These are phyloP conservation scores for Toxotes lorentzi DNA, from an alignment of 2,797 vertebrate species.

Conservation along the genomic window DNA sequence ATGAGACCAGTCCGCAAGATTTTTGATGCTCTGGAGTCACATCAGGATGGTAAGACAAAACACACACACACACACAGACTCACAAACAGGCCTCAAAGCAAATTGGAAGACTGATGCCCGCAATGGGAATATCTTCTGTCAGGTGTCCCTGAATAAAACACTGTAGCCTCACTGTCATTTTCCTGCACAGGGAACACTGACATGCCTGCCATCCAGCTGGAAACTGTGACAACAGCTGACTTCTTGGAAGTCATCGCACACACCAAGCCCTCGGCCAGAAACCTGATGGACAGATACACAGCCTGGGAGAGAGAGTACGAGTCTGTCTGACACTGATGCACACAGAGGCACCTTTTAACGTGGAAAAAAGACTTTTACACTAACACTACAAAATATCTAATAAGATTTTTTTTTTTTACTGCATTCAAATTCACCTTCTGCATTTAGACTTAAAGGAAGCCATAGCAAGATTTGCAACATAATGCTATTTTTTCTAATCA, in stretches of 20 bases:
- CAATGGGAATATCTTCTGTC: background rate
- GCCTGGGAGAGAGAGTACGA: slow-evolving; percentile 90
- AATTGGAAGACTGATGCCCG: fast-evolving
- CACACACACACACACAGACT: background rate
- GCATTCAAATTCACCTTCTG: background rate
- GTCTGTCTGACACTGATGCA: slow-evolving; percentile 66
- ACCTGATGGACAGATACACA: slow-evolving; percentile 87
- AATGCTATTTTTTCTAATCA: background rate
- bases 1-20: slow-evolving; percentile 97
- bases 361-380: background rate
- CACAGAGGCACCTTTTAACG: background rate
- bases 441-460: background rate
- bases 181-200: slow-evolving; percentile 77
- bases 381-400: background rate
- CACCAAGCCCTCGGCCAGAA: slow-evolving; percentile 93
- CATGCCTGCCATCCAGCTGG: slow-evolving; percentile 85
- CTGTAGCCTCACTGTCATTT: background rate
- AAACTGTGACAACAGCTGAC: slow-evolving; percentile 90
- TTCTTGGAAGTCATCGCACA: slow-evolving; percentile 92
- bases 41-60: slow-evolving; percentile 84
- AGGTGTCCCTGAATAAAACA: slow-evolving; percentile 2
- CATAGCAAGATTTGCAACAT: background rate
- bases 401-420: background rate
- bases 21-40: slow-evolving; percentile 91
- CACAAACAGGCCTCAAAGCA: background rate